Conservation (phyloP, 2,113 vertebrate genomes). For the Rafetus swinhoei region DNA sequence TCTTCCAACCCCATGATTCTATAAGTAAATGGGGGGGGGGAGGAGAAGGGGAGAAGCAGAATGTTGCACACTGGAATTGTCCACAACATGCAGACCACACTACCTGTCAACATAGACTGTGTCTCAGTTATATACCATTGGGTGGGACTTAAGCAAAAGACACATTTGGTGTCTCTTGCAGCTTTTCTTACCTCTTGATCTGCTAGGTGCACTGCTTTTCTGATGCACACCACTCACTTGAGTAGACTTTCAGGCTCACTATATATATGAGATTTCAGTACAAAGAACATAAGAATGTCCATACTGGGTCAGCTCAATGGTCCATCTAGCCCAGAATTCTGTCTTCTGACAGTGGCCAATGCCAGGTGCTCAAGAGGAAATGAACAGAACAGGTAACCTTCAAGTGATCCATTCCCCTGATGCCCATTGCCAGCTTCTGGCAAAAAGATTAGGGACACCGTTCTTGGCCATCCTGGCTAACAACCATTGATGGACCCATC, state of each 20-base stretch:
- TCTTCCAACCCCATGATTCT: too few relatives aligned
- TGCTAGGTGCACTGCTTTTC: background rate
- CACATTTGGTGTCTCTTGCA: background rate
- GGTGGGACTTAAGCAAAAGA: background rate
- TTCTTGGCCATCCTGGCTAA: too few relatives aligned
- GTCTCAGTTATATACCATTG: background rate
- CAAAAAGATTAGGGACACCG: too few relatives aligned
- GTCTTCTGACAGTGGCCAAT: too few relatives aligned
- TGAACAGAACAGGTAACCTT: too few relatives aligned
- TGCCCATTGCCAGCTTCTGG: too few relatives aligned
- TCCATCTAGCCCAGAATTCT: too few relatives aligned
- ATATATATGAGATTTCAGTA: background rate
- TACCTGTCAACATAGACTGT: background rate
- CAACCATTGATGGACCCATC: too few relatives aligned
- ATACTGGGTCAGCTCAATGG: too few relatives aligned
- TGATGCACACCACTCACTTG: background rate
- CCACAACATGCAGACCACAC: accelerated
- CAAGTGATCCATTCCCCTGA: too few relatives aligned
- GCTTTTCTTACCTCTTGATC: background rate
- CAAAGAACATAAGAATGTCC: background rate
- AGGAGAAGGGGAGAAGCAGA: background rate
- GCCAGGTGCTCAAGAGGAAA: too few relatives aligned
- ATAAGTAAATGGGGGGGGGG: too few relatives aligned
- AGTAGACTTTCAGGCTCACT: slow-evolving; percentile 10
- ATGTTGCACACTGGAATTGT: background rate